phyloP scores from a whole-genome alignment of 2,888 invertebrate species.

The Pollenia amentaria region DNA sequence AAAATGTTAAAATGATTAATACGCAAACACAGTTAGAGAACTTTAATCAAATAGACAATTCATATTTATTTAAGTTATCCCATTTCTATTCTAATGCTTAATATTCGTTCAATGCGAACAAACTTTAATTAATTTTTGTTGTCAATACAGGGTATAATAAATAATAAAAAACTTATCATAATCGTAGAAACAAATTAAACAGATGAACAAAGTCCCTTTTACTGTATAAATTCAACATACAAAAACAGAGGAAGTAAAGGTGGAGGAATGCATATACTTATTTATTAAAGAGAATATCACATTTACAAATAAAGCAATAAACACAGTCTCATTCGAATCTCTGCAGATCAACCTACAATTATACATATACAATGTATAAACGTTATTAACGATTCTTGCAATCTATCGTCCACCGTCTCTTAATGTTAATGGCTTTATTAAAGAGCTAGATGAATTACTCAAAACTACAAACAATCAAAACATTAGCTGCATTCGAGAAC shows the following conservation, averaged over 20 bases:
- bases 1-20: background rate
- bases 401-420: conserved; percentile 19
- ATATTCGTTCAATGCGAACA: too few relatives aligned
- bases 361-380: background rate
- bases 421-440: background rate
- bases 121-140: too few relatives aligned
- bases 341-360: background rate
- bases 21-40: too few relatives aligned
- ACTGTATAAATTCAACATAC: background rate
- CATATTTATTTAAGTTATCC: too few relatives aligned
- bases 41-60: too few relatives aligned
- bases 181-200: conserved; percentile 24
- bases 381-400: background rate
- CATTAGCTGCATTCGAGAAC: too few relatives aligned
- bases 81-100: too few relatives aligned
- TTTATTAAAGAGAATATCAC: background rate
- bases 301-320: background rate
- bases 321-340: background rate
- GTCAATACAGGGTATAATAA: too few relatives aligned
- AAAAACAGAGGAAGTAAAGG: background rate
- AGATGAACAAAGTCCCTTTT: background rate
- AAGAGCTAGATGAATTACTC: background rate
- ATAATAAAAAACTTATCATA: too few relatives aligned
- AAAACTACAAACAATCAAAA: conserved; percentile 1
- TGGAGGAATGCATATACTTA: background rate